These are phyloP conservation scores for Apodemia mormo DNA, from an alignment of 2,888 invertebrate genomes.

Conservation along the genomic window DNA sequence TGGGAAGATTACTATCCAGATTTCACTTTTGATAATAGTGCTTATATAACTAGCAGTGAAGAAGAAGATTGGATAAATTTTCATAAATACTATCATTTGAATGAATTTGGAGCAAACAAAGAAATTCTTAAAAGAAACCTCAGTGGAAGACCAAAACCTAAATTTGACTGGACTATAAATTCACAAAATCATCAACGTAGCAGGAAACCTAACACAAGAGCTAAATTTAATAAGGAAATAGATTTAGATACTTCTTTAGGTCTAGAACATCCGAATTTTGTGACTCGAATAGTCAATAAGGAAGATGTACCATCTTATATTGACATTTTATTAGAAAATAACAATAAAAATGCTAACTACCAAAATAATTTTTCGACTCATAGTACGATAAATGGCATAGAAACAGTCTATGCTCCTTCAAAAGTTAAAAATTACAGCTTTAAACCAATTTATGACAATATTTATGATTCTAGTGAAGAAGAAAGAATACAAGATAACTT, in stretches of 20 bases:
- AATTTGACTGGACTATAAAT: slow-evolving; percentile 16
- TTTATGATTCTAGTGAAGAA: not conserved
- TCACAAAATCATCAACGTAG: not conserved
- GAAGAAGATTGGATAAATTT: slow-evolving; percentile 47
- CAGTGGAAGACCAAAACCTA: slow-evolving; percentile 29
- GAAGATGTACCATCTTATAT: slow-evolving; percentile 20
- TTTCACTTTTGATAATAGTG: slow-evolving; percentile 51
- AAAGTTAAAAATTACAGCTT: slow-evolving; percentile 61
- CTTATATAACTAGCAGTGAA: slow-evolving; percentile 47
- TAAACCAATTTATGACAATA: slow-evolving; percentile 16
- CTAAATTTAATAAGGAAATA: slow-evolving; percentile 30
- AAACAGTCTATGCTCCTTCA: slow-evolving; percentile 62
- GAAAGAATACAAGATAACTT: slow-evolving; percentile 15
- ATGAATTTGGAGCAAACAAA: slow-evolving; percentile 30
- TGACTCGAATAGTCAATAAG: slow-evolving; percentile 53
- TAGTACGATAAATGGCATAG: slow-evolving; percentile 38
- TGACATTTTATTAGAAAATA: slow-evolving; percentile 21
- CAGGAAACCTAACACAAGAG: not conserved
- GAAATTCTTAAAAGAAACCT: slow-evolving; percentile 30
- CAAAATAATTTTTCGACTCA: slow-evolving; percentile 21
- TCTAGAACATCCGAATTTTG: slow-evolving; percentile 58
- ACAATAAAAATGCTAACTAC: slow-evolving; percentile 20
- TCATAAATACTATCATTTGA: slow-evolving; percentile 31
- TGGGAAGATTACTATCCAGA: slow-evolving; percentile 61
- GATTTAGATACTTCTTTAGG: slow-evolving; percentile 49